Conservation (phyloP, 1,140 invertebrate species). For the Eupristina koningsbergeri region DNA sequence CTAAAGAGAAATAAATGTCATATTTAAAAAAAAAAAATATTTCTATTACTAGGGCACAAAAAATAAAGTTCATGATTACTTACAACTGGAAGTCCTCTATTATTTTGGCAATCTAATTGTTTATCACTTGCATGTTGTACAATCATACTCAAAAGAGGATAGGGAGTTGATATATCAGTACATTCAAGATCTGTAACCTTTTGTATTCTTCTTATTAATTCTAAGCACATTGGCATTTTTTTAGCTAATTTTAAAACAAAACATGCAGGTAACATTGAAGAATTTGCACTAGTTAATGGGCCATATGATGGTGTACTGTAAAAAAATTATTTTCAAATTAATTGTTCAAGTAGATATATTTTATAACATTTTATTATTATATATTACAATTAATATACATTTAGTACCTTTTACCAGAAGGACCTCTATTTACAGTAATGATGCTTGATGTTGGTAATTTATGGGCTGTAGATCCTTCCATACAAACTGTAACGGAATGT, state of each 20-base stretch:
- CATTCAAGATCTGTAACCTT: constrained; percentile 84
- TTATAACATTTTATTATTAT: too few relatives aligned
- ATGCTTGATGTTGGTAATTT: constrained; percentile 89
- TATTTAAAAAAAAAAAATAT: not conserved
- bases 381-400: not conserved
- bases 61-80: constrained; percentile 64
- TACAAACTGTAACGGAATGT: constrained; percentile 89
- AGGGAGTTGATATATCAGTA: constrained; percentile 76
- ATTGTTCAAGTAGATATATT: constrained; percentile 2
- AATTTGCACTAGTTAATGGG: constrained; percentile 86
- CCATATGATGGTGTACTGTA: constrained; percentile 85
- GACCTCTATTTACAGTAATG: constrained; percentile 82
- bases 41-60: not conserved
- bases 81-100: constrained; percentile 85
- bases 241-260: constrained; percentile 91
- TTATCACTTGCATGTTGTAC: constrained; percentile 82
- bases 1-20: too few relatives aligned
- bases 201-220: constrained; percentile 82
- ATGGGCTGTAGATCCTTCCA: constrained; percentile 90
- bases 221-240: constrained; percentile 88
- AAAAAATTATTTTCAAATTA: constrained; percentile 26
- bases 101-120: constrained; percentile 79
- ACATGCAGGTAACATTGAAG: constrained; percentile 89
- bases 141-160: constrained; percentile 84
- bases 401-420: constrained; percentile 83